A percentile compares a stretch with the other conserved stretches of the same genome.
Evolutionary conservation across 2,888 invertebrate species (phyloP).

Genomic region (Barypeithes pellucidus): DNA sequence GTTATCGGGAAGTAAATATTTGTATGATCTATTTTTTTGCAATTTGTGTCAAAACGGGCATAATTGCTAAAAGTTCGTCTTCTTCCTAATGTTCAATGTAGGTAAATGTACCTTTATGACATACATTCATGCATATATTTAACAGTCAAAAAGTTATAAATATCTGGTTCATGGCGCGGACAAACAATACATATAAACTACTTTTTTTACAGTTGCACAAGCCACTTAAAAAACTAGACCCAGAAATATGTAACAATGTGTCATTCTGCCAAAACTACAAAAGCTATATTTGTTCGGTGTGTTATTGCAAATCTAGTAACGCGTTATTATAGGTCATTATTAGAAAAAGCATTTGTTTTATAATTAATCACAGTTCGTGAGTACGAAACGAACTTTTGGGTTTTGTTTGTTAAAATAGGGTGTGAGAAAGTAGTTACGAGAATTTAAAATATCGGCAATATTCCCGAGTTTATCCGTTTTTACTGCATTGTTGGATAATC

Average conservation of each 20-base stretch:
- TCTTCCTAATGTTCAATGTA: too few species aligned
- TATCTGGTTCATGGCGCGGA: slow-evolving; percentile 3
- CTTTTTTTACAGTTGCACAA: slow-evolving; percentile 15
- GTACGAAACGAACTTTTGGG: not conserved
- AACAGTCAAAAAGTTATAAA: slow-evolving; percentile 1
- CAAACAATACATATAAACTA: slow-evolving; percentile 13
- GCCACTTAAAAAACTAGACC: slow-evolving; percentile 5
- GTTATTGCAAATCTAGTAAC: slow-evolving; percentile 6
- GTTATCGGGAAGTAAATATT: too few species aligned
- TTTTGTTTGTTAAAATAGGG: too few species aligned
- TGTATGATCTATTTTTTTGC: too few species aligned
- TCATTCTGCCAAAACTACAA: slow-evolving; percentile 24
- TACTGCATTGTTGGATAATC: too few species aligned
- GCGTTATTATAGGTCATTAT: not conserved
- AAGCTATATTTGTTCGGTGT: slow-evolving; percentile 18
- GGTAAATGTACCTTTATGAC: not conserved
- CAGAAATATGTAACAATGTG: slow-evolving; percentile 23
- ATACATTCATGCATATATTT: not conserved
- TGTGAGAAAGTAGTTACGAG: too few species aligned
- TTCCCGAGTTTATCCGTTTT: too few species aligned
- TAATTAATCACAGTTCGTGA: slow-evolving; percentile 10
- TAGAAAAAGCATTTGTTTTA: slow-evolving; percentile 3
- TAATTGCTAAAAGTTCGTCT: too few species aligned
- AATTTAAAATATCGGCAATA: too few species aligned
- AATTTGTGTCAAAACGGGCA: too few species aligned